Evolutionary conservation across 2,888 invertebrate genomes (phyloP).

Genomic region (Tenthredo notha): DNA sequence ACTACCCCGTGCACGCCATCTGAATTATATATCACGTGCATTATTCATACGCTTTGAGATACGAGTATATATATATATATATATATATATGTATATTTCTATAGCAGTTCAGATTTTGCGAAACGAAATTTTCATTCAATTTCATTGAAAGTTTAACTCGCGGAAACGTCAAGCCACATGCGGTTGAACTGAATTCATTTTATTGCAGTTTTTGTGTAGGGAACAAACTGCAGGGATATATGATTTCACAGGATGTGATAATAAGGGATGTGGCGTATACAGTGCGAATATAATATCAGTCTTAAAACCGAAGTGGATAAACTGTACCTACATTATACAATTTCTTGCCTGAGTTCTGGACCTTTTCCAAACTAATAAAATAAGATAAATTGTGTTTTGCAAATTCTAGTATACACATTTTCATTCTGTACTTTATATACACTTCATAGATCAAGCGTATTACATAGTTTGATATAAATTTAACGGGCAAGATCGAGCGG

Average conservation of each 20-base stretch:
- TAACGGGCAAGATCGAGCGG: not conserved
- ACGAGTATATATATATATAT: not conserved
- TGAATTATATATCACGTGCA: conserved; percentile 62
- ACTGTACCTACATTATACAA: not conserved
- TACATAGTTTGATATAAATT: conserved; percentile 4
- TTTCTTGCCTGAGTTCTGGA: not conserved
- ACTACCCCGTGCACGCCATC: conserved; percentile 41
- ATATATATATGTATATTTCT: not conserved
- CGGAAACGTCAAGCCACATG: not conserved
- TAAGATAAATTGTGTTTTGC: not conserved
- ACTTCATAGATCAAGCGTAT: not conserved
- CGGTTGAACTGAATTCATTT: not conserved
- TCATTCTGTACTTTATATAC: not conserved
- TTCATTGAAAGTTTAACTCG: conserved; percentile 15
- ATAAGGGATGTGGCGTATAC: not conserved
- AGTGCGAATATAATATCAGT: conserved; percentile 15
- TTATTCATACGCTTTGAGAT: conserved; percentile 61
- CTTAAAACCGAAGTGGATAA: not conserved
- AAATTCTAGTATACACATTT: not conserved
- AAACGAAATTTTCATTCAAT: conserved; percentile 33
- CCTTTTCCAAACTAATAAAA: not conserved
- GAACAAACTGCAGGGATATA: not conserved
- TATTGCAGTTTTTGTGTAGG: not conserved
- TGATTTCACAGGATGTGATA: not conserved
- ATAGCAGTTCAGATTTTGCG: not conserved